phyloP scores from a whole-genome alignment of 1,140 invertebrate genomes.

The Trachymyrmex cornetzi region DNA sequence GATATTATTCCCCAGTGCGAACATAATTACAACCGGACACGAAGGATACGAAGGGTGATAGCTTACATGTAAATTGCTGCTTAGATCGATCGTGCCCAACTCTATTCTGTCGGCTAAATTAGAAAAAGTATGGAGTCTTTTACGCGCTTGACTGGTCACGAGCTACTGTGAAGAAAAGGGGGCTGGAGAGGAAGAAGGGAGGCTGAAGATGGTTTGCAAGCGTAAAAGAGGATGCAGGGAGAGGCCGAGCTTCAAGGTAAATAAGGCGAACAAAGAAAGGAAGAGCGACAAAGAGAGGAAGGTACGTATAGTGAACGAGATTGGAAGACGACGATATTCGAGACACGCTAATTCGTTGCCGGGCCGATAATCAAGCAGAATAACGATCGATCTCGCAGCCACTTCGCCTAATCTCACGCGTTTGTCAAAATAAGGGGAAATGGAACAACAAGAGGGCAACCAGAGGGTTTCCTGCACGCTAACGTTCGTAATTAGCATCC shows the following conservation, averaged over 20 bases:
- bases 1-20: constrained; percentile 70
- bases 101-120: constrained; percentile 73
- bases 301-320: constrained; percentile 16
- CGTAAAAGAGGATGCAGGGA: constrained; percentile 59
- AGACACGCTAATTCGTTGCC: constrained; percentile 55
- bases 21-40: constrained; percentile 74
- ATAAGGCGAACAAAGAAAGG: constrained; percentile 56
- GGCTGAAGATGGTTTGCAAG: not conserved
- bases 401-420: constrained; percentile 46
- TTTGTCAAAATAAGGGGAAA: constrained; percentile 48
- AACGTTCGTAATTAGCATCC: constrained; percentile 49
- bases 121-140: constrained; percentile 78
- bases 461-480: not conserved
- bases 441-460: not conserved
- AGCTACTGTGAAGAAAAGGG: constrained; percentile 50
- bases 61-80: constrained; percentile 82
- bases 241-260: constrained; percentile 55
- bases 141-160: constrained; percentile 75
- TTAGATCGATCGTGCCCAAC: constrained; percentile 77
- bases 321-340: constrained; percentile 12
- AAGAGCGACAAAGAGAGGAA: constrained; percentile 57
- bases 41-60: constrained; percentile 45
- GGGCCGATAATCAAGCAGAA: constrained; percentile 64
- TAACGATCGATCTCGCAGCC: constrained; percentile 40
- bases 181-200: not conserved